These are phyloP conservation scores for Trematomus bernacchii DNA, from an alignment of 2,797 vertebrate genomes.

Conservation along the genomic window DNA sequence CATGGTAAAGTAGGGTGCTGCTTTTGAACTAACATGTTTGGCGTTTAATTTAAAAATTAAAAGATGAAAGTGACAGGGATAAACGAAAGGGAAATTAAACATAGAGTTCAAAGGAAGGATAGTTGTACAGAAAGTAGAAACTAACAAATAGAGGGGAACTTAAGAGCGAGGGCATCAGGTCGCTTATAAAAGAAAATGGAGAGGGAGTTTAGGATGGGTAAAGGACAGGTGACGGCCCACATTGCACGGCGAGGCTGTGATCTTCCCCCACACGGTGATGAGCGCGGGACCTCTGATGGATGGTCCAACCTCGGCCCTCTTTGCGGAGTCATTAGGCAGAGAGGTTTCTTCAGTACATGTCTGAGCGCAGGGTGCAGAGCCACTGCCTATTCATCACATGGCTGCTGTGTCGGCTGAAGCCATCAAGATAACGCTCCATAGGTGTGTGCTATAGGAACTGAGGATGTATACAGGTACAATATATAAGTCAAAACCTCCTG, in stretches of 20 bases:
- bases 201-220: conserved; percentile 41
- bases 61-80: neutral
- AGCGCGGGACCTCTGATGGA: conserved; percentile 62
- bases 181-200: conserved; percentile 37
- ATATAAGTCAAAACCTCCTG: conserved; percentile 36
- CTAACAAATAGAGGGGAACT: conserved; percentile 15
- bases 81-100: neutral
- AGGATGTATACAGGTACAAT: conserved; percentile 17
- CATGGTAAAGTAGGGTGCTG: neutral
- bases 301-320: conserved; percentile 56
- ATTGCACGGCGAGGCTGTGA: conserved; percentile 29
- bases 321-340: conserved; percentile 70
- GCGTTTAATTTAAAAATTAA: neutral
- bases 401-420: conserved; percentile 41
- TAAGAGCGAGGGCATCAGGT: conserved; percentile 39
- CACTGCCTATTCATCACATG: conserved; percentile 63
- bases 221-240: conserved; percentile 56
- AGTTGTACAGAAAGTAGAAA: neutral
- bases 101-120: neutral
- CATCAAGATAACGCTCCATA: conserved; percentile 28
- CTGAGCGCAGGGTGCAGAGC: conserved; percentile 51
- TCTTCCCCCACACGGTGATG: conserved; percentile 38
- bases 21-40: neutral
- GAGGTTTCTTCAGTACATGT: conserved; percentile 58
- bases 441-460: conserved; percentile 1